A percentile compares a stretch with the other conserved stretches of the same genome.
Evolutionary conservation across 1,140 invertebrate genomes (phyloP).

Genomic region (Zaprionus capensis): DNA sequence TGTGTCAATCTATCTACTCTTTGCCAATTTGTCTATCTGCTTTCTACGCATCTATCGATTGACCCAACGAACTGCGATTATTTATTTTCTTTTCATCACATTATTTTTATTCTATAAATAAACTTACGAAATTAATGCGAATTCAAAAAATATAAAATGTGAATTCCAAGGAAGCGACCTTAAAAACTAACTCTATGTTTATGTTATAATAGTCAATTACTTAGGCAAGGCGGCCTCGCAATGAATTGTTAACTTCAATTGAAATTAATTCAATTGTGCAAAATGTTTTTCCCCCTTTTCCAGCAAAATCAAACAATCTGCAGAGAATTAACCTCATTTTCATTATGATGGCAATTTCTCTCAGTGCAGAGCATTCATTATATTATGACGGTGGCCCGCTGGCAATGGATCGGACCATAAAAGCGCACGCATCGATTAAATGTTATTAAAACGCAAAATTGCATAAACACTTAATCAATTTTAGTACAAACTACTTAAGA

Average conservation of each 20-base stretch:
- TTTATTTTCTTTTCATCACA: not conserved
- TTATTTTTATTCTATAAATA: not conserved
- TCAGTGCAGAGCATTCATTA: constrained; percentile 47
- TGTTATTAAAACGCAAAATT: constrained; percentile 70
- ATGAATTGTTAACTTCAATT: not conserved
- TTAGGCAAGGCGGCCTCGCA: not conserved
- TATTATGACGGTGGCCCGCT: constrained; percentile 29
- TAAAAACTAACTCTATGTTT: not conserved
- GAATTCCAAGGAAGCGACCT: not conserved
- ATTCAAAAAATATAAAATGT: not conserved
- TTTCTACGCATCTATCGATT: not conserved
- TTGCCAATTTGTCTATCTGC: not conserved
- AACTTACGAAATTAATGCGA: not conserved
- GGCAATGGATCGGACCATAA: constrained; percentile 42
- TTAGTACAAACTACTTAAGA: constrained; percentile 37
- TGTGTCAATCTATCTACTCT: not conserved
- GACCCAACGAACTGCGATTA: not conserved
- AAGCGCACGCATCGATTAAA: constrained; percentile 64
- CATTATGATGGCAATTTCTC: not conserved
- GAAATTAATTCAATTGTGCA: not conserved
- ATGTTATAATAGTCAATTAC: not conserved
- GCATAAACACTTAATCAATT: constrained; percentile 72
- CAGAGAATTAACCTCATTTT: not conserved
- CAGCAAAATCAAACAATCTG: not conserved
- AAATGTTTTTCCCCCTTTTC: constrained; percentile 1